Percentiles rank a stretch among this genome's conserved stretches.
Conservation (phyloP, 2,888 invertebrate species). For the Eupithecia abbreviata region DNA sequence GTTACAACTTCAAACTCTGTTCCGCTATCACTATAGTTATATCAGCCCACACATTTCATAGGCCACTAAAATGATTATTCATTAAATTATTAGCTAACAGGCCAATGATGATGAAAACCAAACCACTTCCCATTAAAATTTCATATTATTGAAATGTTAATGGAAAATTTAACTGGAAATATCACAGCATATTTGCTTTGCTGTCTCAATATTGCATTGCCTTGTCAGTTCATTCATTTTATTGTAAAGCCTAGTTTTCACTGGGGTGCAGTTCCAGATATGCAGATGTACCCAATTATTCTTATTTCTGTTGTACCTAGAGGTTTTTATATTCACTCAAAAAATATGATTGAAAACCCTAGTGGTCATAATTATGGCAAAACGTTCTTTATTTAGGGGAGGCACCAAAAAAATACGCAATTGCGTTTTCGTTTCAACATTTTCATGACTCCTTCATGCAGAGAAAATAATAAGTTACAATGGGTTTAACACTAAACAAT, state of each 20-base stretch:
- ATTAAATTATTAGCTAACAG: background rate
- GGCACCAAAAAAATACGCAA: too few species aligned
- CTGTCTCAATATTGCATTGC: slow-evolving; percentile 48
- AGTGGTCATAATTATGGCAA: too few species aligned
- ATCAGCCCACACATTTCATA: too few species aligned
- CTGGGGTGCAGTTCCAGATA: background rate
- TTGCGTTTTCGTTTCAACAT: too few species aligned
- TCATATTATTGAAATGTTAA: background rate
- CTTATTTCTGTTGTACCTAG: background rate
- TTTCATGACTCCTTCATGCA: too few species aligned
- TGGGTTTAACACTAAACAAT: too few species aligned
- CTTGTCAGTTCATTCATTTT: slow-evolving; percentile 27
- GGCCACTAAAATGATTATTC: background rate
- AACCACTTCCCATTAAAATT: background rate
- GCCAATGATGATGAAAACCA: background rate
- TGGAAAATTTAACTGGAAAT: slow-evolving; percentile 44
- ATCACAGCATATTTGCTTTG: slow-evolving; percentile 46
- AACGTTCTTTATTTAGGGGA: too few species aligned
- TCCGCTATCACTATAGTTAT: too few species aligned
- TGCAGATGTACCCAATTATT: background rate
- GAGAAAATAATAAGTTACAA: too few species aligned
- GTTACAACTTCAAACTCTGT: too few species aligned
- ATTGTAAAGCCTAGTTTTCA: background rate
- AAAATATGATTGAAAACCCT: too few species aligned
- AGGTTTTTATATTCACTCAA: too few species aligned